Conservation (phyloP, 1,140 invertebrate species). For the Helicoverpa zea region DNA sequence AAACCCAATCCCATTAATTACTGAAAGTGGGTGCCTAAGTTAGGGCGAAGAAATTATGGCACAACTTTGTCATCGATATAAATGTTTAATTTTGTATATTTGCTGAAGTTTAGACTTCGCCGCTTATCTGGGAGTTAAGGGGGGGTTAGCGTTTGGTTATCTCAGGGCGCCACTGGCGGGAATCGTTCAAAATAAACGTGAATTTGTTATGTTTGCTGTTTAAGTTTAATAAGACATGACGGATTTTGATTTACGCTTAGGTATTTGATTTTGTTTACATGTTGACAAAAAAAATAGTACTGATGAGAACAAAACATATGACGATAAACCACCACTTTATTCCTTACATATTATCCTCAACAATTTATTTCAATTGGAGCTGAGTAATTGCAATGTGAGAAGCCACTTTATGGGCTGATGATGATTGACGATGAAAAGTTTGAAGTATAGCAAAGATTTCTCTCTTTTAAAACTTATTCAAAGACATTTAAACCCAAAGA, state of each 20-base stretch:
- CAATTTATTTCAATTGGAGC: no score
- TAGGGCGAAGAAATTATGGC: constrained; percentile 44
- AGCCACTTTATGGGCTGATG: no score
- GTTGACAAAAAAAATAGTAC: no score
- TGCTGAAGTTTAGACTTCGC: constrained; percentile 18
- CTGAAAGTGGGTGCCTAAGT: constrained; percentile 45
- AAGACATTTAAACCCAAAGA: background rate
- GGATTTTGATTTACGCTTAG: no score
- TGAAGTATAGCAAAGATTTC: no score
- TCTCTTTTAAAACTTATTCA: no score
- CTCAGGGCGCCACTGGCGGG: background rate
- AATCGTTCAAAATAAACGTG: background rate
- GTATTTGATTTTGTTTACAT: no score
- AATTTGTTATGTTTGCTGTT: background rate
- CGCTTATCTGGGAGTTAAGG: constrained; percentile 28
- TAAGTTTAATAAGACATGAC: background rate
- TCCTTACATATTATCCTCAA: no score
- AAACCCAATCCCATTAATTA: constrained; percentile 47
- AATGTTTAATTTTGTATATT: constrained; percentile 50
- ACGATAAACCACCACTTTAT: no score
- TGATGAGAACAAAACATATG: no score
- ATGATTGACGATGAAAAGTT: no score
- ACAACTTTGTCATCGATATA: constrained; percentile 38
- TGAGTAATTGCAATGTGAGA: no score
- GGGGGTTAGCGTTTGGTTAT: constrained; percentile 6